Evolutionary conservation across 2,797 vertebrate species (phyloP).

Genomic region (Megaceryle alcyon): DNA sequence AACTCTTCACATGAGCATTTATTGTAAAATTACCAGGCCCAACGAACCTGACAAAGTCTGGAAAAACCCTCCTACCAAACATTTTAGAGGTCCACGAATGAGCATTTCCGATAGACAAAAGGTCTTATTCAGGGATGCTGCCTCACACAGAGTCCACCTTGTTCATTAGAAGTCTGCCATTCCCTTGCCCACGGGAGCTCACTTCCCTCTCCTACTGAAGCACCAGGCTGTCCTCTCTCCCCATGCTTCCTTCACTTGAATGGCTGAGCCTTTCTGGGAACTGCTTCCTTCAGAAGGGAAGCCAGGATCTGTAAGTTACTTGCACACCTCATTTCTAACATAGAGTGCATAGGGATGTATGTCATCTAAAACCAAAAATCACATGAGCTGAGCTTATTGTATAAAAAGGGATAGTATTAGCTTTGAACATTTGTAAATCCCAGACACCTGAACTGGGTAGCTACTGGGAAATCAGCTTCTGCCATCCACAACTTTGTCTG

Average conservation of each 20-base stretch:
- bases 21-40: background rate
- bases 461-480: background rate
- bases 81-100: background rate
- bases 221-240: background rate
- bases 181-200: background rate
- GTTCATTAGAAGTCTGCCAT: background rate
- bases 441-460: background rate
- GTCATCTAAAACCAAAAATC: background rate
- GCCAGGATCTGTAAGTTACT: background rate
- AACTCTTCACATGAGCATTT: background rate
- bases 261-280: background rate
- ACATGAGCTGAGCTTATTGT: background rate
- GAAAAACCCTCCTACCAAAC: background rate
- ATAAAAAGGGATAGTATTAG: background rate
- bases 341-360: background rate
- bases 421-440: background rate
- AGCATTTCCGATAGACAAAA: background rate
- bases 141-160: background rate
- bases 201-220: background rate
- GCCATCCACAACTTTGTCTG: background rate
- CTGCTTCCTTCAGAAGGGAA: background rate
- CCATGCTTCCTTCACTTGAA: background rate
- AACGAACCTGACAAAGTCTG: background rate
- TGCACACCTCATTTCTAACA: background rate
- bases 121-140: background rate